Base-by-base conservation (phyloP, 2,888 invertebrate genomes). In the Phengaris arion region DNA sequence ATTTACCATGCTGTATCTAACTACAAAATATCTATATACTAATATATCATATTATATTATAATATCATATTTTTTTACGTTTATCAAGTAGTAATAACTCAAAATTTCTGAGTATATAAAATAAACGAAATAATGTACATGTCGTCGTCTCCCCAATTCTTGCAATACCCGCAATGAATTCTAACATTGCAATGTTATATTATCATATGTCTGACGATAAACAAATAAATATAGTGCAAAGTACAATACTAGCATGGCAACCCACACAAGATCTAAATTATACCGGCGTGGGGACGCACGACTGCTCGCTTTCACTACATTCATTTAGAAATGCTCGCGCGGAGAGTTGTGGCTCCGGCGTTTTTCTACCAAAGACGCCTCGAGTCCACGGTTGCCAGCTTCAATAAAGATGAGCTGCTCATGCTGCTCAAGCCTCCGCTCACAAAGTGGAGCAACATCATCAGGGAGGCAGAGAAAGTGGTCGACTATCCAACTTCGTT, bases 401-500 rank as follows among this genome's bases (percentile, higher is more conserved):
- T 93, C 69, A 93, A 92, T 0, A 92, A 93, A 82, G 93, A 93
- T 77, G 93, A 93, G 80, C 91, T 93, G 76, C 82, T 92, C 64
- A 88, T 93, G 76, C 79, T 93, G 35, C 79, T 93, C 22, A 81
- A 91, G 52, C 93, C 93, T 64, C 93, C 93, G 77, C 92, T 90
- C 75, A 89, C 91, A 0, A 93, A 91, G 81, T 93, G 94, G 94
- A 94, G 93, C 79, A 89, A 90, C 80, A 87, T 90, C 7, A 90
- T 93, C 73, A 84, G 91, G 75, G 94, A 94, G 72, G 94, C 94
- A 52, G 94, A 94, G 88, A 94, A 94, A 88, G 92, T 94, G 0
- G 91, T 94, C 72, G 93, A 94, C 74, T 91, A 95, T 89, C 94
- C 95, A 81, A 95, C 95, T 80, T 94, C 94, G 79, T 94, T 94